A percentile compares a stretch with the other conserved stretches of the same genome.
phyloP scores from a whole-genome alignment of 2,888 invertebrate species.

The Scrobipalpa atriplicella region DNA sequence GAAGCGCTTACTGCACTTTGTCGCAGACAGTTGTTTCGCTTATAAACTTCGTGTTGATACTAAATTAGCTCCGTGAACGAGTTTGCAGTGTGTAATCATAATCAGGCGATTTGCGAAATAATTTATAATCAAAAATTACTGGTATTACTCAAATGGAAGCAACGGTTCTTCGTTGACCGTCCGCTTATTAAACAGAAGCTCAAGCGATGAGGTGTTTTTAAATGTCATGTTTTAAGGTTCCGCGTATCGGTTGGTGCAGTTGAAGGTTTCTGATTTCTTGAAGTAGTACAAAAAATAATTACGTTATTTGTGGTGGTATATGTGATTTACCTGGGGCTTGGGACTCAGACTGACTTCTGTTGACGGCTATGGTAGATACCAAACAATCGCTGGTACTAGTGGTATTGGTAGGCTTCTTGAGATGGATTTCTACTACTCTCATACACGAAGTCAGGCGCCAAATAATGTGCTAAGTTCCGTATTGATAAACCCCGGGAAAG shows the following conservation, averaged over 20 bases:
- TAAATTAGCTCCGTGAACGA: slow-evolving; percentile 20
- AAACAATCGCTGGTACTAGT: too few relatives aligned
- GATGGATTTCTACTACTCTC: too few relatives aligned
- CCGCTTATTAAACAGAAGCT: slow-evolving; percentile 33
- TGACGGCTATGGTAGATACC: too few relatives aligned
- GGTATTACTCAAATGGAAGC: slow-evolving; percentile 29
- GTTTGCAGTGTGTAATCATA: slow-evolving; percentile 24
- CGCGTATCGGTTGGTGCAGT: neutral
- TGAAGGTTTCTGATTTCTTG: neutral
- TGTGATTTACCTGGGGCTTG: too few relatives aligned
- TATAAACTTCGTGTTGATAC: slow-evolving; percentile 20
- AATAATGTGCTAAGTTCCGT: neutral
- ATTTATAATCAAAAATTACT: slow-evolving; percentile 32
- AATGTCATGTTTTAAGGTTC: slow-evolving; percentile 27
- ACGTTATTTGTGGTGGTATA: too few relatives aligned
- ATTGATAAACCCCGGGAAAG: too few relatives aligned
- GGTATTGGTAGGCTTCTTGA: too few relatives aligned
- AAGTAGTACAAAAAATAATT: too few relatives aligned
- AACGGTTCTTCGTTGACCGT: slow-evolving; percentile 17
- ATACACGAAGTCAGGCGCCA: too few relatives aligned
- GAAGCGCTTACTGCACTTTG: slow-evolving; percentile 4
- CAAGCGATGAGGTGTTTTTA: slow-evolving; percentile 14
- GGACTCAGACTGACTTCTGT: too few relatives aligned
- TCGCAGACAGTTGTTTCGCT: slow-evolving; percentile 3
- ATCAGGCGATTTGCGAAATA: slow-evolving; percentile 26